Evolutionary conservation across 2,797 vertebrate genomes (phyloP), one percentile per base, ranked within the genome.

Genomic region (Anisognathus igniventris): DNA sequence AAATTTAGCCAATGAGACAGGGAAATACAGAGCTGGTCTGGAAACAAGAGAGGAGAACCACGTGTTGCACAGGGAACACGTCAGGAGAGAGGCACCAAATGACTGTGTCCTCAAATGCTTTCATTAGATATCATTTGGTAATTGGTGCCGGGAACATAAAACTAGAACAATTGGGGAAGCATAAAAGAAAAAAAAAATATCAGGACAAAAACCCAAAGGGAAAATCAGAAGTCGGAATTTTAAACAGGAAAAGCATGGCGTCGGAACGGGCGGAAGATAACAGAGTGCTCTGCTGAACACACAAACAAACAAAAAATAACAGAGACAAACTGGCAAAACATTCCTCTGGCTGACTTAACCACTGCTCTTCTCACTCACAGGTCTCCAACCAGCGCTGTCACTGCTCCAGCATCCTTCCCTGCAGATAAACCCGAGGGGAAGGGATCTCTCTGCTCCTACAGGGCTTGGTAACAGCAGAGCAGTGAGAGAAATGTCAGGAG

Each of bases 161-260:
- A 74, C 60, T 56, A 66, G 88, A 97, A 96, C 94, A 95, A 95
- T 51, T 48, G 51, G 77, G 90, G 83, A 96, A 96, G 91, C 25
- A 66, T 79, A 82, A 82, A 72, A 88, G 54, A 9, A 66, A 97
- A 98, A 27, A 79, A 80, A 71, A 97, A 65, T 14, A 93, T 96
- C 31, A 81, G 95, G 92, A 92, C 50, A 97, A 91, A 28, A 88
- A 84, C 84, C 89, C 93, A 90, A 85, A 96, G 96, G 97, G 96
- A 97, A 97, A 97, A 97, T 95, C 91, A 86, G 95, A 96, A 97
- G 96, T 96, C 70, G 97, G 96, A 98, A 99, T 98, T 98, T 99
- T 98, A 98, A 99, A 99, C 99, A 99, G 99, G 99, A 99, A 99
- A 98, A 98, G 98, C 97, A 97, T 98, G 99, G 99, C 99, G 98